Evolutionary conservation across 2,113 vertebrate genomes (phyloP), one percentile per base, ranked within the genome.

Genomic region (Pogona vitticeps): DNA sequence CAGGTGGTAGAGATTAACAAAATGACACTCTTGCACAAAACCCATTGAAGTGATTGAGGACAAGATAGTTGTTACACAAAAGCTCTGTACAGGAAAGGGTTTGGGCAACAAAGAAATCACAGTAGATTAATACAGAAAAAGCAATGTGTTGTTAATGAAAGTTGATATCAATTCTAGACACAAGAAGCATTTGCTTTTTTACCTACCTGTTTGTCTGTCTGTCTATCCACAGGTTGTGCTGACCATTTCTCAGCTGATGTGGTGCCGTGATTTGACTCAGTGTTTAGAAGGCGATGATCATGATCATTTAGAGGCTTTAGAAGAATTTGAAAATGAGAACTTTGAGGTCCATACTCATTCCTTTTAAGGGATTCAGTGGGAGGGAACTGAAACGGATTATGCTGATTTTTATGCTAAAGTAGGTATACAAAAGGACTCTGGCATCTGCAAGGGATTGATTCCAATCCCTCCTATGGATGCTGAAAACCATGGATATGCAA

Each of bases 241-340:
- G 89, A 98, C 97, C 4, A 90, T 98, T 91, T 98, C 97, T 59
- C 97, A 98, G 88, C 90, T 98, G 84, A 98, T 98, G 97, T 98
- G 97, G 97, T 97, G 97, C 90, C 95, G 93, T 17, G 97, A 98
- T 86, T 92, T 98, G 93, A 97, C 97, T 0, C 93, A 94, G 52
- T 97, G 97, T 86, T 93, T 98, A 68, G 96, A 97, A 86, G 92
- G 92, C 67, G 94, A 95, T 46, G 76, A 91, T 14, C 94, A 92
- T 1, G 87, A 96, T 85, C 95, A 90, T 72, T 79, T 97, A 85
- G 90, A 96, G 84, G 96, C 96, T 36, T 90, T 98, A 86, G 94
- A 95, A 89, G 70, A 93, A 72, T 98, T 98, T 96, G 97, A 98
- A 95, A 91, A 84, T 80, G 93, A 94, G 5, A 98, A 97, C 92